Conservation (phyloP, 2,113 vertebrate genomes). For the Leuciscus idus region DNA sequence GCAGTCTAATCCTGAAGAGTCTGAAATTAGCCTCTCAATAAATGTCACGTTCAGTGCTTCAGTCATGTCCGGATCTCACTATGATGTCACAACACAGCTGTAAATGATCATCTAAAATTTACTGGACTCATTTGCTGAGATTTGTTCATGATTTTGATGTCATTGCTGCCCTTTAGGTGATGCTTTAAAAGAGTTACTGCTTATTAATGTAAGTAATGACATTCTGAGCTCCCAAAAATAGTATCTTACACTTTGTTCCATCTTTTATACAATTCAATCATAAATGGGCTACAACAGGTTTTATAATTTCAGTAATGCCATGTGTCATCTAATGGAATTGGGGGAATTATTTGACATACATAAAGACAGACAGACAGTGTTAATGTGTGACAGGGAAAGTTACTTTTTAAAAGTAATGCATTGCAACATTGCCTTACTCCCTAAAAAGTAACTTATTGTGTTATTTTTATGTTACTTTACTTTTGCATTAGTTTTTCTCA, state of each 20-base stretch:
- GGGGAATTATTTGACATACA: too few relatives aligned
- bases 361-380: too few relatives aligned
- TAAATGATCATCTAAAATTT: conserved; percentile 1
- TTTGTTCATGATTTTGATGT: conserved; percentile 23
- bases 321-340: not conserved
- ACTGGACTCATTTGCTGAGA: conserved; percentile 16
- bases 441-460: too few relatives aligned
- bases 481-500: too few relatives aligned
- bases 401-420: too few relatives aligned
- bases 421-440: too few relatives aligned
- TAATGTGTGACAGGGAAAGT: too few relatives aligned
- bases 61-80: not conserved
- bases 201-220: conserved; percentile 7
- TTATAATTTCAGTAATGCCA: not conserved
- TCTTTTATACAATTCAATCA: not conserved
- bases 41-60: not conserved
- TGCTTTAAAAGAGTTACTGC: not conserved
- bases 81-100: conserved; percentile 33
- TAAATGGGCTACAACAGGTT: not conserved
- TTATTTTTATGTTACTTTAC: too few relatives aligned
- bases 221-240: not conserved
- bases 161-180: conserved; percentile 8
- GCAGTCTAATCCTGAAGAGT: conserved; percentile 14
- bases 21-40: conserved; percentile 23
- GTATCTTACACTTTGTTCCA: not conserved